Conservation (phyloP, 2,888 invertebrate genomes). For the Myopa tessellatipennis region DNA sequence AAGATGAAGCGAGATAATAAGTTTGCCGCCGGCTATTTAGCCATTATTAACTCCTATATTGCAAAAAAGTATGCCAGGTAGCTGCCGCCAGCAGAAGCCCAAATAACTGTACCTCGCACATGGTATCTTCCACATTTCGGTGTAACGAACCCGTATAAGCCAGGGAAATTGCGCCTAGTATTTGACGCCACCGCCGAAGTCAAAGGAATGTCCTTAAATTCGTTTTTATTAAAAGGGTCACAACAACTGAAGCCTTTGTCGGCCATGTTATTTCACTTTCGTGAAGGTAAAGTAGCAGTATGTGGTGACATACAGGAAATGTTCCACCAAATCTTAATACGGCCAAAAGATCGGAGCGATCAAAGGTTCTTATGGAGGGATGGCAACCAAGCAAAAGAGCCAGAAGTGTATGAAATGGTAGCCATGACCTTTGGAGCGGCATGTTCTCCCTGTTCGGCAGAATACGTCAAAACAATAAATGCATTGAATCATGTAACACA, state of each 20-base stretch:
- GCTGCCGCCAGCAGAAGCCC: not conserved
- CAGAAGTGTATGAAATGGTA: slow-evolving; percentile 41
- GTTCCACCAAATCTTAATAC: slow-evolving; percentile 45
- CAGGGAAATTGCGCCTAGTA: slow-evolving; percentile 53
- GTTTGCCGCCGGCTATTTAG: slow-evolving; percentile 37
- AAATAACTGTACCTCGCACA: slow-evolving; percentile 19
- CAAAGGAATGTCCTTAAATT: slow-evolving; percentile 46
- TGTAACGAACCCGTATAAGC: slow-evolving; percentile 55
- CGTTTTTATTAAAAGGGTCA: slow-evolving; percentile 3
- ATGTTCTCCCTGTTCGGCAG: slow-evolving; percentile 25
- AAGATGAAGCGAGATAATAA: slow-evolving; percentile 37
- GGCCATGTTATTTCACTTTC: slow-evolving; percentile 60
- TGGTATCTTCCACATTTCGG: slow-evolving; percentile 57
- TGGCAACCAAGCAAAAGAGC: slow-evolving; percentile 5
- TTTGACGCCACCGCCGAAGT: slow-evolving; percentile 56
- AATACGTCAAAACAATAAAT: slow-evolving; percentile 40
- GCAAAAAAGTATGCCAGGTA: slow-evolving; percentile 35
- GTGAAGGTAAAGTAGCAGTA: slow-evolving; percentile 57
- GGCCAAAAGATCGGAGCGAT: slow-evolving; percentile 37
- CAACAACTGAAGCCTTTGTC: slow-evolving; percentile 49
- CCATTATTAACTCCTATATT: slow-evolving; percentile 33
- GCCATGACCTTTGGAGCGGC: slow-evolving; percentile 39
- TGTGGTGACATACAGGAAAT: slow-evolving; percentile 55
- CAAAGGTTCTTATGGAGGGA: slow-evolving; percentile 43
- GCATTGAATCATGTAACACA: slow-evolving; percentile 25